These are phyloP conservation scores for Drosophila nigricruria DNA, from an alignment of 2,888 invertebrate genomes.

Conservation along the genomic window DNA sequence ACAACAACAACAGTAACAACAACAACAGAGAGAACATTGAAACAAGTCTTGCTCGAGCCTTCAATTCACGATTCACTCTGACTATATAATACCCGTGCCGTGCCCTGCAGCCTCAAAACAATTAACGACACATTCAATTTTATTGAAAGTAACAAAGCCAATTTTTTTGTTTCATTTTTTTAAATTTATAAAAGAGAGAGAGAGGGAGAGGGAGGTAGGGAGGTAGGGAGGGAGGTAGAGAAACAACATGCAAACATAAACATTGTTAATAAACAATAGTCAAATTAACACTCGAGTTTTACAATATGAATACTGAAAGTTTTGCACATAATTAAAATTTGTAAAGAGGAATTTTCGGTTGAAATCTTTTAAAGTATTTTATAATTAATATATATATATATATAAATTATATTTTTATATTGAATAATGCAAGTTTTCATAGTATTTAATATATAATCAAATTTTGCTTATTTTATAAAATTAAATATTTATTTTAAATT, in stretches of 20 bases:
- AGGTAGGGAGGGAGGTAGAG: background rate
- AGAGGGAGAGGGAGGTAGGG: background rate
- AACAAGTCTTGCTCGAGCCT: constrained; percentile 31
- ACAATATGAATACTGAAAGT: background rate
- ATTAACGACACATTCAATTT: constrained; percentile 53
- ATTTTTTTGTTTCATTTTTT: background rate
- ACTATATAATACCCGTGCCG: constrained; percentile 50
- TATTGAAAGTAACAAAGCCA: constrained; percentile 13
- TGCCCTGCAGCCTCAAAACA: constrained; percentile 43
- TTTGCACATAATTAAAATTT: background rate
- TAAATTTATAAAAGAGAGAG: background rate
- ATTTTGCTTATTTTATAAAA: no score
- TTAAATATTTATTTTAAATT: no score
- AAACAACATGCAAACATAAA: background rate
- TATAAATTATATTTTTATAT: no score
- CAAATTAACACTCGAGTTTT: background rate
- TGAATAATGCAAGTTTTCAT: no score
- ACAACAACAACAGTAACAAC: constrained; percentile 38
- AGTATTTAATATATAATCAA: no score
- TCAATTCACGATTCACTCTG: constrained; percentile 32
- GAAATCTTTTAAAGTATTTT: no score
- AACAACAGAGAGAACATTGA: constrained; percentile 17
- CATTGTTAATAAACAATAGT: background rate
- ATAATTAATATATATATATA: no score
- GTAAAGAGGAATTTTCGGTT: background rate